phyloP scores from a whole-genome alignment of 2,888 invertebrate genomes.

The Philonicus albiceps region DNA sequence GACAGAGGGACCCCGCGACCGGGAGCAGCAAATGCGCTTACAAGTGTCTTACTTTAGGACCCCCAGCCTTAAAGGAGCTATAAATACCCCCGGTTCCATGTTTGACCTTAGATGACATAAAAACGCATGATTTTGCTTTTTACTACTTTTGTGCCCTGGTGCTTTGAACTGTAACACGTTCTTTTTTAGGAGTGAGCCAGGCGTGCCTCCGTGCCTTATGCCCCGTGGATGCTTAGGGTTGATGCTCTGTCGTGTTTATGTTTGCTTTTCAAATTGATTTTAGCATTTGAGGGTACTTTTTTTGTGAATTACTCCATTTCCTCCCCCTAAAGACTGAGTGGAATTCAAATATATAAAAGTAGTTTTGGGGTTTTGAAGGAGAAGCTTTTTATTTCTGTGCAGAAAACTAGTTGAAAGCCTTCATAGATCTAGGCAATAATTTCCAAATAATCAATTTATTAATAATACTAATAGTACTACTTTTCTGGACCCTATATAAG shows the following conservation, averaged over 20 bases:
- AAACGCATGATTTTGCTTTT: slow-evolving; percentile 5
- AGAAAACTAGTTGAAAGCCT: too few species aligned
- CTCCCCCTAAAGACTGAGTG: background rate
- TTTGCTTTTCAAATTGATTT: background rate
- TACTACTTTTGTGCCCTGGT: slow-evolving; percentile 3
- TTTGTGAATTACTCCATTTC: background rate
- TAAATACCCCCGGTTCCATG: slow-evolving; percentile 2
- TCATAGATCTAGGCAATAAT: too few species aligned
- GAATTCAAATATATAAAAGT: background rate
- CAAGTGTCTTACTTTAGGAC: slow-evolving; percentile 27
- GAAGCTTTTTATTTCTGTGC: background rate
- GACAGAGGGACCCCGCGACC: slow-evolving; percentile 1
- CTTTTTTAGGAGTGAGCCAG: background rate
- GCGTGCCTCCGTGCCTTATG: background rate
- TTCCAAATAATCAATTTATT: too few species aligned
- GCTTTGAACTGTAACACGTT: slow-evolving; percentile 11
- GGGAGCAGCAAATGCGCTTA: slow-evolving; percentile 24
- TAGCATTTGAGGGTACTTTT: background rate
- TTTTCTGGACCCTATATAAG: too few species aligned
- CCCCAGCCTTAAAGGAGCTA: slow-evolving; percentile 22
- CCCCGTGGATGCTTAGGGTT: background rate
- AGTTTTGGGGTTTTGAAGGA: background rate
- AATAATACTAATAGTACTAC: too few species aligned
- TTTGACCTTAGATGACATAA: slow-evolving; percentile 25
- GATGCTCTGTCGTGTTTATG: background rate